Evolutionary conservation across 2,113 vertebrate genomes (phyloP).

Genomic region (Meles meles): DNA sequence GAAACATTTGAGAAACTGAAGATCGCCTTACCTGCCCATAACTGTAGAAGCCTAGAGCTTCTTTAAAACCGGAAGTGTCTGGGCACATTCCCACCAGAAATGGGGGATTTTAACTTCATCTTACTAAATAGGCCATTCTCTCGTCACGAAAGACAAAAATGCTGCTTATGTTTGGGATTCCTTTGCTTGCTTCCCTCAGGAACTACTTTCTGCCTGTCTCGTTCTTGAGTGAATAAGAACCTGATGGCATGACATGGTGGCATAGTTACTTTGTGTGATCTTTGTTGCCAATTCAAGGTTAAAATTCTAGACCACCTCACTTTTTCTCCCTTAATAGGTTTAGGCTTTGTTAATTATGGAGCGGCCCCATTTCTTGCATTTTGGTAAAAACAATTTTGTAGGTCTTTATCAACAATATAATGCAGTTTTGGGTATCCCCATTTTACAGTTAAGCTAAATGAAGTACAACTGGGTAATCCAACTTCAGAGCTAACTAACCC

Average conservation of each 20-base stretch:
- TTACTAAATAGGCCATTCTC: neutral
- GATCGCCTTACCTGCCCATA: neutral
- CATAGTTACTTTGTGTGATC: neutral
- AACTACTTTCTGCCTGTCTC: neutral
- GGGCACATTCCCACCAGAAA: neutral
- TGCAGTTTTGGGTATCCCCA: neutral
- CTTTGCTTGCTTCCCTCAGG: neutral
- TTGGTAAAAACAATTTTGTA: neutral
- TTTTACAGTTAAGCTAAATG: neutral
- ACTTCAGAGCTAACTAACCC: neutral
- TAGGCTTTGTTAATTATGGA: neutral
- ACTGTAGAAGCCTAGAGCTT: neutral
- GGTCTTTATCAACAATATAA: neutral
- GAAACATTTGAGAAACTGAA: neutral
- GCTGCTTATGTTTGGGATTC: neutral
- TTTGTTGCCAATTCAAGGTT: neutral
- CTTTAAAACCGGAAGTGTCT: constrained; percentile 22
- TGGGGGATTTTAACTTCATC: neutral
- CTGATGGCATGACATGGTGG: neutral
- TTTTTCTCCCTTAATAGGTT: neutral
- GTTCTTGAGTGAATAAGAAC: neutral
- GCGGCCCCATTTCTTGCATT: neutral
- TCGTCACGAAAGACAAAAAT: neutral
- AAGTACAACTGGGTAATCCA: neutral
- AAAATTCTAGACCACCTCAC: neutral